These are phyloP conservation scores for Sylvilagus floridanus DNA, from an alignment of 2,797 vertebrate species.

Conservation along the genomic window DNA sequence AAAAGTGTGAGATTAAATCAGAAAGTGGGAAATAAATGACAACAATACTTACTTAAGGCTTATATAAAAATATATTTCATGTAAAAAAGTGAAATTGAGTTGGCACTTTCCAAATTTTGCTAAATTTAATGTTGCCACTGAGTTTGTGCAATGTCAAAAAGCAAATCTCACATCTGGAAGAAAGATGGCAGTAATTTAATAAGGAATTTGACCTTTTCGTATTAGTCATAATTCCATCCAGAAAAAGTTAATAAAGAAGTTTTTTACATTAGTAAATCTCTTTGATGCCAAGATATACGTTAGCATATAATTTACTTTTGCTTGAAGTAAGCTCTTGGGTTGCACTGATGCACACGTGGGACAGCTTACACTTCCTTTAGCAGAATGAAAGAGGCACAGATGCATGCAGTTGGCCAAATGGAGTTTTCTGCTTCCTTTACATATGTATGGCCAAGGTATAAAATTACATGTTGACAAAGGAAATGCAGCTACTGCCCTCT, in stretches of 20 bases:
- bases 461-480: slow-evolving; percentile 1
- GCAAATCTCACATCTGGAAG: slow-evolving; percentile 60
- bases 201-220: slow-evolving; percentile 56
- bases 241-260: slow-evolving; percentile 49
- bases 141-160: slow-evolving; percentile 53
- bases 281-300: slow-evolving; percentile 55
- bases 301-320: slow-evolving; percentile 48
- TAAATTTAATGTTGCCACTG: slow-evolving; percentile 34
- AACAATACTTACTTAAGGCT: neutral
- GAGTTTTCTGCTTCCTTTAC: neutral
- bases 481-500: neutral
- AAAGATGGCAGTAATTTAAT: slow-evolving; percentile 45
- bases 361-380: neutral
- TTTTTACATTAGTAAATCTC: slow-evolving; percentile 63
- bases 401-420: neutral
- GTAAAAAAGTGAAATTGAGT: slow-evolving; percentile 49
- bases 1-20: slow-evolving; percentile 17
- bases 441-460: neutral
- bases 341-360: neutral
- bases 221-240: slow-evolving; percentile 62
- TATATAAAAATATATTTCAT: slow-evolving; percentile 19
- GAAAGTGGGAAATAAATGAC: neutral
- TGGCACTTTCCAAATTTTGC: slow-evolving; percentile 40
- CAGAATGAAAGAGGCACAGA: slow-evolving; percentile 13
- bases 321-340: slow-evolving; percentile 18